Evolutionary conservation across 2,797 vertebrate genomes (phyloP), one percentile per base, ranked within the genome.

Genomic region (Sebastes iracundus): DNA sequence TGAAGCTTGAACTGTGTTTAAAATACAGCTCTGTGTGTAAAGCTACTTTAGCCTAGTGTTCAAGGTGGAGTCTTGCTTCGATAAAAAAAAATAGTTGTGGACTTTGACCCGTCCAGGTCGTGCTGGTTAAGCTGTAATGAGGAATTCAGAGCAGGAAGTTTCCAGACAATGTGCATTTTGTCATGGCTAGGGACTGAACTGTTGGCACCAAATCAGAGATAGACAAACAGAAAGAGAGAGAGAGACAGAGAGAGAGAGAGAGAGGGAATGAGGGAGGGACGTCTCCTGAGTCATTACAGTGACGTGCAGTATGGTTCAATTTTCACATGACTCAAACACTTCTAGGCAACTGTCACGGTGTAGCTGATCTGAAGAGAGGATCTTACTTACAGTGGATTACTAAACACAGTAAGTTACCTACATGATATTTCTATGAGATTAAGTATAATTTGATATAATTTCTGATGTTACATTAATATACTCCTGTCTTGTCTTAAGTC

Each of bases 401-500:
- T 58, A 18, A 75, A 80, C 72, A 69, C 23, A 20, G 91, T 92
- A 87, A 90, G 90, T 90, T 62, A 56, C n/a, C 6, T 2, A 7
- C 1, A 32, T 35, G 1, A 12, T n/a, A 46, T 66, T 71, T 77
- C 16, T 33, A 8, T 56, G 3, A 32, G 12, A 35, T 56, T 22
- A 28, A 16, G 23, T 67, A 27, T 49, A 3, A 69, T 46, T 65
- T 77, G 0, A 56, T 80, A 16, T 13, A 0, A 42, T 38, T 75
- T 75, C 1, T 64, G 46, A 42, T 35, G 14, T 71, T 30, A 28
- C 2, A 0, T 23, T 42, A 11, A 59, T 23, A 55, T 32, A 49
- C 2, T 60, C 6, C 22, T n/a, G 20, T 58, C 4, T 63, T 55
- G 38, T 59, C 2, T 55, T 13, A 8, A 18, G 4, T 46, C 1